Conservation (phyloP, 2,888 invertebrate genomes). For the Drosophila dives region DNA sequence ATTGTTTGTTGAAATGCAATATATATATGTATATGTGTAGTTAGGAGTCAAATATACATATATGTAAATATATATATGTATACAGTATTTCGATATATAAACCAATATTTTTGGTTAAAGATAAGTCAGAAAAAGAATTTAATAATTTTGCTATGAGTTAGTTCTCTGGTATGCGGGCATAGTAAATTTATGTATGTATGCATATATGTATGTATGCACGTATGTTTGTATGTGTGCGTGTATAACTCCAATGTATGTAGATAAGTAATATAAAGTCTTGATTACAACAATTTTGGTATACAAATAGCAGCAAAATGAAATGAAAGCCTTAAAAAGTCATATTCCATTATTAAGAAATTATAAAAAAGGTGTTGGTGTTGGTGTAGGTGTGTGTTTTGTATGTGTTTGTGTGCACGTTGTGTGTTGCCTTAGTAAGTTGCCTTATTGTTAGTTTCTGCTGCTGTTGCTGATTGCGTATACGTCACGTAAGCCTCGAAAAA, state of each 20-base stretch:
- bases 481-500: constrained; percentile 77
- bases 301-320: constrained; percentile 43
- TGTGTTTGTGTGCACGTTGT: constrained; percentile 14
- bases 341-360: constrained; percentile 11
- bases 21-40: constrained; percentile 46
- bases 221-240: constrained; percentile 38
- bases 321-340: constrained; percentile 53
- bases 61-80: constrained; percentile 32
- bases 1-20: constrained; percentile 65
- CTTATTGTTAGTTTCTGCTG: constrained; percentile 61
- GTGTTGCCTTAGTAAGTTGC: constrained; percentile 29
- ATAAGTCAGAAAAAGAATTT: constrained; percentile 47
- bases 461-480: constrained; percentile 79
- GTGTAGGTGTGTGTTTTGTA: not conserved
- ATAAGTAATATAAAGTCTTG: constrained; percentile 14
- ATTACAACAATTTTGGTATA: constrained; percentile 36
- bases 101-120: constrained; percentile 43
- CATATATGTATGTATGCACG: constrained; percentile 22
- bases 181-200: constrained; percentile 21
- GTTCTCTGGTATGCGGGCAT: constrained; percentile 4
- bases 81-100: constrained; percentile 42
- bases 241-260: constrained; percentile 34
- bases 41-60: constrained; percentile 53
- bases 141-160: constrained; percentile 34
- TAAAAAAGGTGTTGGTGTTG: not conserved